These are phyloP conservation scores for Idris sp. DNA, from an alignment of 1,140 invertebrate species.

Conservation along the genomic window DNA sequence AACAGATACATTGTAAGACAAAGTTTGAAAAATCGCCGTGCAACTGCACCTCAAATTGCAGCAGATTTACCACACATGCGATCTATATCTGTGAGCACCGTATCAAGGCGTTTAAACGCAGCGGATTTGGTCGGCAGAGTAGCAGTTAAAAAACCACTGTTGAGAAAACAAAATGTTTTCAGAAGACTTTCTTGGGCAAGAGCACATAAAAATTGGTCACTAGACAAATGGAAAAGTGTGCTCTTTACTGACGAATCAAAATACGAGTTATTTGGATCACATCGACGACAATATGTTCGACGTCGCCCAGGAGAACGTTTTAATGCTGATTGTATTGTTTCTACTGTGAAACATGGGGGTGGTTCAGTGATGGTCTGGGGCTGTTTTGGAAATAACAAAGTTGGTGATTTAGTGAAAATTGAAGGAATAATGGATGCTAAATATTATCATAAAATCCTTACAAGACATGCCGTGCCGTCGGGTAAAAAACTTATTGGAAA, in stretches of 20 bases:
- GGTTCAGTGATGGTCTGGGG: too few species aligned
- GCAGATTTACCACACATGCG: too few species aligned
- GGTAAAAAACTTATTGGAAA: neutral
- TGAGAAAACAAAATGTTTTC: neutral
- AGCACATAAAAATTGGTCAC: neutral
- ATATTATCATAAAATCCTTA: neutral
- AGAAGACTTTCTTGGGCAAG: slow-evolving; percentile 1
- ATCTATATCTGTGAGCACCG: neutral
- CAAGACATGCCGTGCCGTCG: neutral
- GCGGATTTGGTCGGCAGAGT: neutral
- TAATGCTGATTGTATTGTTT: neutral
- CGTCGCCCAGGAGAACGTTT: neutral
- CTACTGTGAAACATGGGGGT: slow-evolving; percentile 1
- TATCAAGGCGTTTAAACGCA: neutral
- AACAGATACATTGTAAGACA: too few species aligned
- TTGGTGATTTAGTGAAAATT: neutral
- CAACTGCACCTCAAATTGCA: too few species aligned
- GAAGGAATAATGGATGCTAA: slow-evolving; percentile 1
- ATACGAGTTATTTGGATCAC: slow-evolving; percentile 5
- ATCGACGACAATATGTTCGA: slow-evolving; percentile 7
- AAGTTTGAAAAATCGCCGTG: too few species aligned
- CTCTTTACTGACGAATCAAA: slow-evolving; percentile 6
- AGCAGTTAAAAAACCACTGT: neutral
- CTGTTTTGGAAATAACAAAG: neutral
- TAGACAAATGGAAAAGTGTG: slow-evolving; percentile 1